A percentile compares a stretch with the other conserved stretches of the same genome.
Conservation (phyloP, 2,113 vertebrate genomes). For the Rhizomys pruinosus region DNA sequence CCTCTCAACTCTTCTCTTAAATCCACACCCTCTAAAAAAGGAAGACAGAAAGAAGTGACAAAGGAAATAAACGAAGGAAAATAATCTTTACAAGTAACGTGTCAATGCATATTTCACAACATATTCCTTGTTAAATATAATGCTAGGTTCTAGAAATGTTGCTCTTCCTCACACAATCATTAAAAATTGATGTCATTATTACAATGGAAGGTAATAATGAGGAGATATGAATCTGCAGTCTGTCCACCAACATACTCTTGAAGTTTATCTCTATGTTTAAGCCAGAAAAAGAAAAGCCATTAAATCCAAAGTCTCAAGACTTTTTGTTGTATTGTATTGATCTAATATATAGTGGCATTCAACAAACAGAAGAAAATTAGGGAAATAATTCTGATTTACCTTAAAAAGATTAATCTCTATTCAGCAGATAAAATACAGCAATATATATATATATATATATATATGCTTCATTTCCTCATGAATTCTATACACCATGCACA, state of each 20-base stretch:
- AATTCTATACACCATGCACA: conserved; percentile 15
- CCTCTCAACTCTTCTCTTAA: neutral
- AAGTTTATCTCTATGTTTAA: neutral
- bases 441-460: too few relatives aligned
- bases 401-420: conserved; percentile 46
- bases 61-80: neutral
- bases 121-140: neutral
- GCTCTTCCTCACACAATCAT: neutral
- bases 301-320: neutral
- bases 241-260: neutral
- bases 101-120: neutral
- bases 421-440: neutral
- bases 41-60: neutral
- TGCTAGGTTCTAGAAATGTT: neutral
- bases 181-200: neutral
- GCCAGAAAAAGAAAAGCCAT: neutral
- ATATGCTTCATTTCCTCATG: conserved; percentile 21
- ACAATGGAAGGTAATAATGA: neutral
- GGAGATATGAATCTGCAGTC: neutral
- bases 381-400: neutral
- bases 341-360: neutral
- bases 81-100: neutral
- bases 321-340: neutral
- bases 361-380: neutral
- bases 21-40: neutral